phyloP scores from a whole-genome alignment of 1,140 invertebrate genomes.

The Pachypeltis micranthus region DNA sequence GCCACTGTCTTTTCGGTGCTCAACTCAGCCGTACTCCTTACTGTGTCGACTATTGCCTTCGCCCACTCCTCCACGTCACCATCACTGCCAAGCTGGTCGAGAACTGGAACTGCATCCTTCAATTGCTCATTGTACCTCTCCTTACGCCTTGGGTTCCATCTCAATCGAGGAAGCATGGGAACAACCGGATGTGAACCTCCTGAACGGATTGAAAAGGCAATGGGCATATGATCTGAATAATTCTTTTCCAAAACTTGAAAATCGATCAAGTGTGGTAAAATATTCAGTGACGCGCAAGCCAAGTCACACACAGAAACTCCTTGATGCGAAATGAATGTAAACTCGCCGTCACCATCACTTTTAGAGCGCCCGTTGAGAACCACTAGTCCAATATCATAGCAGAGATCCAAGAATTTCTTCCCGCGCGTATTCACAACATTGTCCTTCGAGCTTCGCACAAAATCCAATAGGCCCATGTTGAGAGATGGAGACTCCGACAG shows the following conservation, averaged over 20 bases:
- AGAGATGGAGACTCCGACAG: no score
- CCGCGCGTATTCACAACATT: background rate
- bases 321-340: background rate
- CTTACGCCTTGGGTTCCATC: no score
- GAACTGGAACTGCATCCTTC: no score
- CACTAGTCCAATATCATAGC: background rate
- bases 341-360: background rate
- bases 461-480: no score
- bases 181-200: no score
- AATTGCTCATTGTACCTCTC: no score
- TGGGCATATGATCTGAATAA: background rate
- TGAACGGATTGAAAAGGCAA: background rate
- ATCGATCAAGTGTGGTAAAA: background rate
- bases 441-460: background rate
- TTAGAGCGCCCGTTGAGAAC: background rate
- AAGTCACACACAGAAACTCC: background rate
- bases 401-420: background rate
- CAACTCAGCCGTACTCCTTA: no score
- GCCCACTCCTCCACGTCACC: no score
- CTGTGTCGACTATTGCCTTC: no score
- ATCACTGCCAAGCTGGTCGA: no score
- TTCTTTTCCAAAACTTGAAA: background rate
- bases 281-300: background rate
- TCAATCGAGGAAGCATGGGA: no score
- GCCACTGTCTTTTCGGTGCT: no score